phyloP scores from a whole-genome alignment of 2,797 vertebrate genomes.

The Petrocephalus schoutedeni region DNA sequence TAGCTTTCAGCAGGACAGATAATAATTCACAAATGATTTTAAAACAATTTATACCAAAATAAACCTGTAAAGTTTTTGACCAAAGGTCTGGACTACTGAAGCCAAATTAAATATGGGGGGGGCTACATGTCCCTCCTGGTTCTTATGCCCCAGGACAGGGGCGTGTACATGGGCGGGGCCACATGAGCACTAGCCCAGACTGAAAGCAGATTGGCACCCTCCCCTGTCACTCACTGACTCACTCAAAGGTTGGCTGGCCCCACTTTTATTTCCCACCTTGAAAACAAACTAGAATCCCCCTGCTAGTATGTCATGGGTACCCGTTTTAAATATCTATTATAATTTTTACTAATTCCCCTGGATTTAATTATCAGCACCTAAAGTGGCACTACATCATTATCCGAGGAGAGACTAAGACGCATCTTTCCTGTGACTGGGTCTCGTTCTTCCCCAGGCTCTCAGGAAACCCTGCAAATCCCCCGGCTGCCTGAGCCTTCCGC shows the following conservation, averaged over 20 bases:
- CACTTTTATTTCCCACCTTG: not conserved
- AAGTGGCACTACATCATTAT: not conserved
- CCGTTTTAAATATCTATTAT: not conserved
- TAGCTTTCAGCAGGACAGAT: not conserved
- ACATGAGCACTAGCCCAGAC: not conserved
- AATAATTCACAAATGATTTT: not conserved
- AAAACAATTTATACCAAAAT: not conserved
- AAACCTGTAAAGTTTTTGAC: not conserved
- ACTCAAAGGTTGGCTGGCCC: not conserved
- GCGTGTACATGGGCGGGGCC: not conserved
- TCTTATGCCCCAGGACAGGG: not conserved
- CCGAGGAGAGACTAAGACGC: not conserved
- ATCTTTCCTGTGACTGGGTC: not conserved
- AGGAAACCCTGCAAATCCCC: constrained; percentile 65
- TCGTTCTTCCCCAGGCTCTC: constrained; percentile 50
- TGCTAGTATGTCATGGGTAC: not conserved
- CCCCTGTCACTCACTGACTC: not conserved
- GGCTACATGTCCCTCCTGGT: not conserved
- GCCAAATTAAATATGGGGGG: not conserved
- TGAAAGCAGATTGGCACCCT: not conserved
- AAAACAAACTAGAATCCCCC: not conserved
- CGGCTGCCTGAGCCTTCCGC: constrained; percentile 66
- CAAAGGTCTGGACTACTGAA: not conserved
- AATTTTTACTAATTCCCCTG: not conserved
- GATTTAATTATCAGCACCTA: not conserved